Conservation (phyloP, 2,888 invertebrate genomes). For the Gnatocerus cornutus region DNA sequence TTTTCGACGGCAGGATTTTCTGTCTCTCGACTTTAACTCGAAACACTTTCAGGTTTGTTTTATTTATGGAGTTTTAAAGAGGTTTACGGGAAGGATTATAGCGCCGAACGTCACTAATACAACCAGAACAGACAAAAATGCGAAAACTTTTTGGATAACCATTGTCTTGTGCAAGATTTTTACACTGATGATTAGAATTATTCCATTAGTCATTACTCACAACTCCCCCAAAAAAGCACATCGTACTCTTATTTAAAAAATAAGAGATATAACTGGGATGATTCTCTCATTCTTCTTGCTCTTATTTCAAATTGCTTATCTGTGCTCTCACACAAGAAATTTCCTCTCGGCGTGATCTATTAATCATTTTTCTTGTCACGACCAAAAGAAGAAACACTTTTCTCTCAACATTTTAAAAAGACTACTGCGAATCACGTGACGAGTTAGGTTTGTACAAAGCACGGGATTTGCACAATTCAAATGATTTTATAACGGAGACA, state of each 20-base stretch:
- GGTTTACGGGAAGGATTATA: conserved; percentile 46
- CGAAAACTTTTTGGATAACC: too few relatives aligned
- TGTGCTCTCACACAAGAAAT: conserved; percentile 19
- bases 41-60: conserved; percentile 53
- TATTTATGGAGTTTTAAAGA: conserved; percentile 54
- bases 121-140: neutral
- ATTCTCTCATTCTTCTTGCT: conserved; percentile 16
- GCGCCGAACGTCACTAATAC: neutral
- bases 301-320: conserved; percentile 18
- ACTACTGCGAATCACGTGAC: neutral
- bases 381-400: conserved; percentile 5
- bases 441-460: neutral
- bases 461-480: conserved; percentile 19
- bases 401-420: neutral
- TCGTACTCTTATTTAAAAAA: conserved; percentile 4
- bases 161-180: too few relatives aligned
- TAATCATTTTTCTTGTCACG: conserved; percentile 23
- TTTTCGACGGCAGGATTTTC: conserved; percentile 50
- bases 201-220: too few relatives aligned
- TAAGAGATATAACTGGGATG: conserved; percentile 9
- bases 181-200: too few relatives aligned
- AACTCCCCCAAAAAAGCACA: neutral
- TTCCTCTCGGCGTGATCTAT: conserved; percentile 19
- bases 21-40: conserved; percentile 49
- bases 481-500: conserved; percentile 32